These are phyloP conservation scores for Tribolium madens DNA, from an alignment of 1,140 invertebrate species.

Conservation along the genomic window DNA sequence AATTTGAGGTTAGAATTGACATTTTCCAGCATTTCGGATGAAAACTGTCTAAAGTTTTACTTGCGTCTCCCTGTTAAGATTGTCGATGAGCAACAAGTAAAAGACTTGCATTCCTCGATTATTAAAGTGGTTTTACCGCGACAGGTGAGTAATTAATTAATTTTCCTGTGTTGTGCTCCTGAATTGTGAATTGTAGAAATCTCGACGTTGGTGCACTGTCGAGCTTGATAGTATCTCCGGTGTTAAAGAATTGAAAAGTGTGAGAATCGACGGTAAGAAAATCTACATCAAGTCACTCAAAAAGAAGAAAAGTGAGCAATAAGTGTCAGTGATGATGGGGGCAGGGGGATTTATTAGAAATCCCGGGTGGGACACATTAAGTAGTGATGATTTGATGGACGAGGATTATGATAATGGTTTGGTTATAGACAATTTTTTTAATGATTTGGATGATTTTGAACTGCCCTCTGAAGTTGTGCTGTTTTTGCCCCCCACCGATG, in stretches of 20 bases:
- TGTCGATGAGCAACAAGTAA: conserved; percentile 45
- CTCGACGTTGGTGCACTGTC: conserved; percentile 51
- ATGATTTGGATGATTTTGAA: conserved; percentile 3
- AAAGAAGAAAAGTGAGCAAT: background rate
- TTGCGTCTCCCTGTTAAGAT: conserved; percentile 49
- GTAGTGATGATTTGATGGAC: conserved; percentile 9
- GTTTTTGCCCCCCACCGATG: conserved; percentile 1
- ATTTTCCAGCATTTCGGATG: conserved; percentile 12
- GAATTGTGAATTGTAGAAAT: conserved; percentile 45
- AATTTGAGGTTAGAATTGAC: background rate
- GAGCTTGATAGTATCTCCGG: conserved; percentile 28
- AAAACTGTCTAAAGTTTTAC: conserved; percentile 38
- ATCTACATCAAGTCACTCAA: background rate
- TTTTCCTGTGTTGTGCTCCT: background rate
- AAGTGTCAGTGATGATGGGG: conserved; percentile 1
- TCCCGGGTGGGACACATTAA: conserved; percentile 14
- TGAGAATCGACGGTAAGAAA: background rate
- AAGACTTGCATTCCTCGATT: conserved; percentile 44
- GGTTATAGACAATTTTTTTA: background rate
- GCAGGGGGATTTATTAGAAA: conserved; percentile 9
- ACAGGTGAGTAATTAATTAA: conserved; percentile 42
- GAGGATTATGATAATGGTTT: background rate
- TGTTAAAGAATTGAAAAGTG: background rate
- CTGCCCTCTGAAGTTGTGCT: background rate
- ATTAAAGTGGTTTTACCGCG: conserved; percentile 37